Conservation (phyloP, 2,888 invertebrate genomes). For the Piscicola geometra region DNA sequence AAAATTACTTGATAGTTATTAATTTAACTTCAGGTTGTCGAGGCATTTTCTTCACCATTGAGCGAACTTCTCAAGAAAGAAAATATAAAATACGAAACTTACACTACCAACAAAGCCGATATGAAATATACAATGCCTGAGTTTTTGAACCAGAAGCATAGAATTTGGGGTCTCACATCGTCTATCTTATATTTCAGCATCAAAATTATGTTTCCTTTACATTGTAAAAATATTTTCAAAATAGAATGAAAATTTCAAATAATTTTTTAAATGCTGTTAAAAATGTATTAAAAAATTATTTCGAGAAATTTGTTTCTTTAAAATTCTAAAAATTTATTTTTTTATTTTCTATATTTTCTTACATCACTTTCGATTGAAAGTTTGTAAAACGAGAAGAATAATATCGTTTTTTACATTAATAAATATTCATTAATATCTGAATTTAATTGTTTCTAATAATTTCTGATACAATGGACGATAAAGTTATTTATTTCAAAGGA, state of each 20-base stretch:
- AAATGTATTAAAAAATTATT: not conserved
- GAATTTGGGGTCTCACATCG: constrained; percentile 57
- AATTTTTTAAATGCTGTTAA: not conserved
- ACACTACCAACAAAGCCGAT: constrained; percentile 7
- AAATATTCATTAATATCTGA: no score
- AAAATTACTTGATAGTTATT: no score
- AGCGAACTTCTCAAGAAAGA: constrained; percentile 35
- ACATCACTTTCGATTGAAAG: not conserved
- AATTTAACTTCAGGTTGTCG: constrained; percentile 35
- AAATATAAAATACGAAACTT: constrained; percentile 34
- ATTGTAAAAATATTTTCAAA: not conserved
- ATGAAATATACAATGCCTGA: constrained; percentile 37
- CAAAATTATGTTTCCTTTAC: constrained; percentile 47
- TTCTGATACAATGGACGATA: not conserved
- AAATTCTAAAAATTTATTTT: no score
- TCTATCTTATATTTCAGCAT: constrained; percentile 51
- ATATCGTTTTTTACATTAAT: no score
- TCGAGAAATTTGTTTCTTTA: not conserved
- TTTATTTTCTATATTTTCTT: no score
- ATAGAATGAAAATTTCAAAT: no score
- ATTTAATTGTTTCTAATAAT: no score
- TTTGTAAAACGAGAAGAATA: no score
- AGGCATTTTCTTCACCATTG: constrained; percentile 37
- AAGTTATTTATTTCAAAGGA: not conserved
- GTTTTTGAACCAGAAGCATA: constrained; percentile 36